A percentile compares a stretch with the other conserved stretches of the same genome.
These are phyloP conservation scores for Podabrus alpinus DNA, from an alignment of 2,888 invertebrate species.

Conservation along the genomic window DNA sequence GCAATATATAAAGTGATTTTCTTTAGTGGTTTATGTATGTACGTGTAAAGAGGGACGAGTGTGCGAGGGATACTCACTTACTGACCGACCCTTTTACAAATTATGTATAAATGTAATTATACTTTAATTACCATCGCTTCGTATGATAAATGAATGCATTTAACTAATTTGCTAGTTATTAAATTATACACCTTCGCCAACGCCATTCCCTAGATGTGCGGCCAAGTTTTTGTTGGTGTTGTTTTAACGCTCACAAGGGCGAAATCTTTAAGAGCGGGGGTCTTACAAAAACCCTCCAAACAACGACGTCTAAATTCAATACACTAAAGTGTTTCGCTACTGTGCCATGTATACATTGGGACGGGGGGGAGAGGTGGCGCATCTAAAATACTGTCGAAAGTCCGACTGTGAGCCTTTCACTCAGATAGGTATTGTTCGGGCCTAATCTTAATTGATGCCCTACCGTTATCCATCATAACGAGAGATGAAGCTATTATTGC, in stretches of 20 bases:
- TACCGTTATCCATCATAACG: conserved; percentile 56
- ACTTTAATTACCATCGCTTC: conserved; percentile 51
- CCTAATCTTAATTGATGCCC: conserved; percentile 58
- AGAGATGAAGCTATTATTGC: conserved; percentile 48
- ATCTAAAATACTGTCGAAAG: conserved; percentile 34
- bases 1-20: conserved; percentile 25
- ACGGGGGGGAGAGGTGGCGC: conserved; percentile 33
- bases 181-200: conserved; percentile 50
- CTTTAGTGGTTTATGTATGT: conserved; percentile 1
- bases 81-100: conserved; percentile 49
- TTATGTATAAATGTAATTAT: conserved; percentile 54
- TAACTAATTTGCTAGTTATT: conserved; percentile 55
- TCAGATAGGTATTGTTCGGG: conserved; percentile 54
- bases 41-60: conserved; percentile 4
- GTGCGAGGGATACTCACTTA: conserved; percentile 15
- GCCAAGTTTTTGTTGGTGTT: conserved; percentile 33
- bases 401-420: conserved; percentile 40
- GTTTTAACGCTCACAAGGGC: conserved; percentile 33
- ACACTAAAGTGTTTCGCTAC: conserved; percentile 54
- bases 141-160: conserved; percentile 56
- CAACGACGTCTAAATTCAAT: conserved; percentile 54
- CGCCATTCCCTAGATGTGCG: conserved; percentile 28
- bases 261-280: conserved; percentile 43
- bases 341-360: conserved; percentile 41
- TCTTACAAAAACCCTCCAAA: conserved; percentile 47